Evolutionary conservation across 2,888 invertebrate genomes (phyloP).

Genomic region (Zygogramma bicolorata): DNA sequence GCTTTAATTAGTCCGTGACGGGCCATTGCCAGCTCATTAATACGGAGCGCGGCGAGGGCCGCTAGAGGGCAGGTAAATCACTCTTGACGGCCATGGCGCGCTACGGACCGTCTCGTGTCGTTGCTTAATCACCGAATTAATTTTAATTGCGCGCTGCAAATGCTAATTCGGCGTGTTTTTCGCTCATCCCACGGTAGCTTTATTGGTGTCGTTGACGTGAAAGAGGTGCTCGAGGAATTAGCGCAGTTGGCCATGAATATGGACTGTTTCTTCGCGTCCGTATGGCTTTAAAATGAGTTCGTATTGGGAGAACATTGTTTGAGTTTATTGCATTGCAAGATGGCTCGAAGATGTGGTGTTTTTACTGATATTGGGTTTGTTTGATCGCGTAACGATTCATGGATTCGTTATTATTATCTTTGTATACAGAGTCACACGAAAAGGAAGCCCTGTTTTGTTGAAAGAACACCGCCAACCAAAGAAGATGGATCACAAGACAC

Average conservation of each 20-base stretch:
- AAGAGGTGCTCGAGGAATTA: neutral
- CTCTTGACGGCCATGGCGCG: constrained; percentile 56
- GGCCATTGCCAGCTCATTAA: constrained; percentile 67
- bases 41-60: constrained; percentile 58
- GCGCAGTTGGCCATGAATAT: neutral
- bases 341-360: no score
- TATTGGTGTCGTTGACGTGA: neutral
- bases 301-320: neutral
- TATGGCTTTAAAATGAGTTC: neutral
- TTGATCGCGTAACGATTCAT: no score
- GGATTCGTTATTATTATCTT: no score
- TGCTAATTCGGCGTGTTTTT: constrained; percentile 57
- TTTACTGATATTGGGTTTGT: no score
- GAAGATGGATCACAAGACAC: no score
- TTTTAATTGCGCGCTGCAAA: constrained; percentile 61
- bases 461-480: no score
- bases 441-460: no score
- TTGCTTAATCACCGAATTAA: constrained; percentile 63
- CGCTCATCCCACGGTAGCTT: constrained; percentile 34
- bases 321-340: neutral
- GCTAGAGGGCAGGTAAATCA: constrained; percentile 65
- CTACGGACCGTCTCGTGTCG: constrained; percentile 57
- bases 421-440: no score
- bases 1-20: constrained; percentile 67
- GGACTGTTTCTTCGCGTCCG: neutral